These are phyloP conservation scores for Pygmarrhopalites habei DNA, from an alignment of 1,140 invertebrate species.

Conservation along the genomic window DNA sequence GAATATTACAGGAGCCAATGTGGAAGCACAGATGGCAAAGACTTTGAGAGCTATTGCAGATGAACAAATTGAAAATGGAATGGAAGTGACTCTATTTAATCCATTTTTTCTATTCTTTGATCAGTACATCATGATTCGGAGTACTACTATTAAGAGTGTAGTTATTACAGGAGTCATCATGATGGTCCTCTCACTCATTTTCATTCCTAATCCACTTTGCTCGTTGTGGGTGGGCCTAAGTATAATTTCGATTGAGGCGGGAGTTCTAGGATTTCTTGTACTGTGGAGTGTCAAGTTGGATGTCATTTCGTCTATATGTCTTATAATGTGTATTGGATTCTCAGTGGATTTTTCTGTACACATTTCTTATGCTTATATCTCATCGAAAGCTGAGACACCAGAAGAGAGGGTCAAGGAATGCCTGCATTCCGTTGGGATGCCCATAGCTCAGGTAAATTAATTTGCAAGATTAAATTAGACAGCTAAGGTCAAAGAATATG, in stretches of 20 bases:
- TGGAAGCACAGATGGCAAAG: slow-evolving; percentile 83
- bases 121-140: slow-evolving; percentile 85
- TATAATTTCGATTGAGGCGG: slow-evolving; percentile 89
- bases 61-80: slow-evolving; percentile 53
- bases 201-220: slow-evolving; percentile 89
- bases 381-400: slow-evolving; percentile 65
- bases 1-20: slow-evolving; percentile 79
- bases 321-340: slow-evolving; percentile 98
- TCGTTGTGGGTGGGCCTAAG: slow-evolving; percentile 91
- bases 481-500: too few species aligned
- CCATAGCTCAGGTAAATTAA: slow-evolving; percentile 93
- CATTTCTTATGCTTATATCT: slow-evolving; percentile 79
- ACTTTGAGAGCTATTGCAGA: slow-evolving; percentile 68
- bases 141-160: slow-evolving; percentile 88
- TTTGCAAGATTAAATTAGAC: too few species aligned
- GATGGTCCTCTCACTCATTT: slow-evolving; percentile 91
- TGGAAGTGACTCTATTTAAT: slow-evolving; percentile 68
- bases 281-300: slow-evolving; percentile 91
- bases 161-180: slow-evolving; percentile 84
- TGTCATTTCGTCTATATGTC: slow-evolving; percentile 96
- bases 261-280: slow-evolving; percentile 93
- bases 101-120: slow-evolving; percentile 94
- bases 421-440: slow-evolving; percentile 80
- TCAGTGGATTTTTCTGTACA: slow-evolving; percentile 96
- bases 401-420: slow-evolving; percentile 76